These are phyloP conservation scores for Lottia scabra DNA, from an alignment of 2,888 invertebrate species.

Conservation along the genomic window DNA sequence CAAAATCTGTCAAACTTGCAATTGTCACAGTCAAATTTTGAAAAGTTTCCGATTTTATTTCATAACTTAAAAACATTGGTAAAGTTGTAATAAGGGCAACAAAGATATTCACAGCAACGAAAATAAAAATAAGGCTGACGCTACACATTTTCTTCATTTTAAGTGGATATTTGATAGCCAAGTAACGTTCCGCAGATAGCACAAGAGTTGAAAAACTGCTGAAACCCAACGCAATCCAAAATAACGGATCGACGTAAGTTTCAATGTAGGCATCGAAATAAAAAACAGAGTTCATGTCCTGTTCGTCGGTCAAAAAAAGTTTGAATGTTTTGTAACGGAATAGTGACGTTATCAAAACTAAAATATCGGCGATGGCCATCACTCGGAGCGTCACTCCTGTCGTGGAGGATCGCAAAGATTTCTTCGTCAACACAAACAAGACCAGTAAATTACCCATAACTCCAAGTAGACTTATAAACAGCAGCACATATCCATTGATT, in stretches of 20 bases:
- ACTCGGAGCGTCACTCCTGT: conserved; percentile 44
- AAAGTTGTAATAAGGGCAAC: conserved; percentile 29
- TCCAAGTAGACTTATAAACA: conserved; percentile 39
- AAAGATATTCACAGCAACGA: conserved; percentile 22
- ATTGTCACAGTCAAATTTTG: conserved; percentile 25
- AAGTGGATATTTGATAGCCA: conserved; percentile 41
- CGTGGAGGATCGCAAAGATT: conserved; percentile 39
- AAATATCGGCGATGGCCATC: conserved; percentile 43
- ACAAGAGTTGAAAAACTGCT: conserved; percentile 44
- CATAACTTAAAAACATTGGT: conserved; percentile 38
- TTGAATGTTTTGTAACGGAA: conserved; percentile 46
- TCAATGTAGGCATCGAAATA: conserved; percentile 40
- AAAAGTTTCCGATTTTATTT: conserved; percentile 24
- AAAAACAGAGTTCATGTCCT: conserved; percentile 31
- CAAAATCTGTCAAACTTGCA: conserved; percentile 30
- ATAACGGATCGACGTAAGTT: conserved; percentile 43
- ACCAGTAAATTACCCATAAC: conserved; percentile 44
- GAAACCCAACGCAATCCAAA: conserved; percentile 41
- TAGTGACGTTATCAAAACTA: conserved; percentile 47
- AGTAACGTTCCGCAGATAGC: conserved; percentile 42
- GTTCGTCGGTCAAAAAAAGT: conserved; percentile 34
- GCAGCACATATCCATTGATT: conserved; percentile 40
- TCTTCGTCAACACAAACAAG: conserved; percentile 41
- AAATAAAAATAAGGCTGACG: conserved; percentile 22
- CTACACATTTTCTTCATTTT: conserved; percentile 33